phyloP scores from a whole-genome alignment of 2,797 vertebrate genomes.

The Chloroceryle amazona region DNA sequence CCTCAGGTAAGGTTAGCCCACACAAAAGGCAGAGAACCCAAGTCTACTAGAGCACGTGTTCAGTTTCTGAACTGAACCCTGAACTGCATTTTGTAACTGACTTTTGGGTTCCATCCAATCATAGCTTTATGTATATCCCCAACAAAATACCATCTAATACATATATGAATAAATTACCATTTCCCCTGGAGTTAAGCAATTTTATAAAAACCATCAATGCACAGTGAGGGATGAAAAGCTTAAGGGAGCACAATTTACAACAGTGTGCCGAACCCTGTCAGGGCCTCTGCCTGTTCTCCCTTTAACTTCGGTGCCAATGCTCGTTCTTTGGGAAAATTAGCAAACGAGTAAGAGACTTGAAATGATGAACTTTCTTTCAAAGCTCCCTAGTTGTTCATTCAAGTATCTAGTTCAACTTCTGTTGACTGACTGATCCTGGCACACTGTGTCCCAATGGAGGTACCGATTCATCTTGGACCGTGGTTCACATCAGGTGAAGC shows the following conservation, averaged over 20 bases:
- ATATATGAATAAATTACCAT: background rate
- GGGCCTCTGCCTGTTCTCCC: background rate
- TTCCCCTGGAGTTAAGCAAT: background rate
- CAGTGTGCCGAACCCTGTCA: background rate
- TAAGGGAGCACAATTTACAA: background rate
- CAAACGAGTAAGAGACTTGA: background rate
- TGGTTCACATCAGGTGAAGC: too few species aligned
- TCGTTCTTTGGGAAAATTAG: background rate
- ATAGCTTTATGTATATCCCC: background rate
- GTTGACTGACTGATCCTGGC: background rate
- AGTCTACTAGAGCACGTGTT: rapidly evolving
- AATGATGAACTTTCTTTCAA: background rate
- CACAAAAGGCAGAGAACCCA: rapidly evolving
- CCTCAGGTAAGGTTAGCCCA: too few species aligned
- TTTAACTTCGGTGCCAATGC: background rate
- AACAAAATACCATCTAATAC: background rate
- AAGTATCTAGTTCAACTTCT: background rate
- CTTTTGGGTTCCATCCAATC: background rate
- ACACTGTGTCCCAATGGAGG: background rate
- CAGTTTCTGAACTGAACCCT: background rate
- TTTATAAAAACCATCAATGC: background rate
- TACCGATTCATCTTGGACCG: background rate
- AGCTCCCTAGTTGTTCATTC: background rate
- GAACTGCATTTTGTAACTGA: background rate
- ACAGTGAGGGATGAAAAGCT: background rate